phyloP scores from a whole-genome alignment of 1,140 invertebrate genomes.

The Drosophila cardini region DNA sequence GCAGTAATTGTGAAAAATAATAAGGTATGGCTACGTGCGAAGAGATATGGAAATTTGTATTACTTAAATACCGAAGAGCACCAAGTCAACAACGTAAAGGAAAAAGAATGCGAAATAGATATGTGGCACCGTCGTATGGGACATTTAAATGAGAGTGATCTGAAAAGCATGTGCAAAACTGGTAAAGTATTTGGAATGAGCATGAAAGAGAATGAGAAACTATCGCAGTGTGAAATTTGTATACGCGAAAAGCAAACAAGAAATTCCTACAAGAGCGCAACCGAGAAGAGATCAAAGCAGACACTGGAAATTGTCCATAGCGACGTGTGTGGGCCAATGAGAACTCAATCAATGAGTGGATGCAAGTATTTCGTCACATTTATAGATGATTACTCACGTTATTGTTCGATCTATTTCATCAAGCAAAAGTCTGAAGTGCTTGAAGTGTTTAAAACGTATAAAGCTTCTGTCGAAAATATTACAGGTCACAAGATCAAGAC shows the following conservation, averaged over 20 bases:
- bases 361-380: constrained; percentile 11
- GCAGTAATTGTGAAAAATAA: constrained; percentile 23
- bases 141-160: neutral
- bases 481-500: constrained; percentile 9
- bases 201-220: neutral
- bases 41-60: constrained; percentile 11
- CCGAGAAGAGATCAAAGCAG: neutral
- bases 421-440: constrained; percentile 5
- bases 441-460: constrained; percentile 5
- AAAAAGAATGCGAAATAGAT: constrained; percentile 1
- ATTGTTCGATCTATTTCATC: constrained; percentile 8
- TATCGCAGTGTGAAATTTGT: constrained; percentile 1
- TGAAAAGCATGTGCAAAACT: constrained; percentile 3
- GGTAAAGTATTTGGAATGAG: neutral
- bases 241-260: neutral
- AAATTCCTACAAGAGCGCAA: neutral
- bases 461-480: constrained; percentile 4
- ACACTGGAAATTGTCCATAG: too few species aligned
- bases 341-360: neutral
- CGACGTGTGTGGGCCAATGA: neutral
- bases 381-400: neutral
- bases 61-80: constrained; percentile 1
- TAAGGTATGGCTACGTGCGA: constrained; percentile 5
- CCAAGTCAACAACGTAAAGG: constrained; percentile 14
- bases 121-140: constrained; percentile 15